These are phyloP conservation scores for Amphipyra berbera DNA, from an alignment of 2,888 invertebrate species.

Conservation along the genomic window DNA sequence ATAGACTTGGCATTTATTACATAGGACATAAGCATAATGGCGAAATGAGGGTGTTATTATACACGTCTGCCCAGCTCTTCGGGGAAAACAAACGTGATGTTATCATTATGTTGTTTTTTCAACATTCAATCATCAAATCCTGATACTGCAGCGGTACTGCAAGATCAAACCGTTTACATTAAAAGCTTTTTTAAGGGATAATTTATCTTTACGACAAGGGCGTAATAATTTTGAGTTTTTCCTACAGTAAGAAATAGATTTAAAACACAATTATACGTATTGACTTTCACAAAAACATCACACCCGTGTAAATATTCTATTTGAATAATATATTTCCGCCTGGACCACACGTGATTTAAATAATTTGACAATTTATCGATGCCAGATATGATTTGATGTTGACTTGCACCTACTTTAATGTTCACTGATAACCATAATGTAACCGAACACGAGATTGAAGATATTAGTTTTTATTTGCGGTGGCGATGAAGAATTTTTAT, in stretches of 20 bases:
- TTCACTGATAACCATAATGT: constrained; percentile 64
- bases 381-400: constrained; percentile 74
- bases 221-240: neutral
- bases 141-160: too few relatives aligned
- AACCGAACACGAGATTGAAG: constrained; percentile 67
- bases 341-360: constrained; percentile 77
- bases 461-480: constrained; percentile 71
- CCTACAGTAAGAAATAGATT: constrained; percentile 28
- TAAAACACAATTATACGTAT: constrained; percentile 54
- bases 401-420: constrained; percentile 67
- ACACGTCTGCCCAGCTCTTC: too few relatives aligned
- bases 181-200: too few relatives aligned
- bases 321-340: constrained; percentile 57
- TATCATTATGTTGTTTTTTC: too few relatives aligned
- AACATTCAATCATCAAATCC: too few relatives aligned
- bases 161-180: too few relatives aligned
- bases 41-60: too few relatives aligned
- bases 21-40: too few relatives aligned
- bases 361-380: constrained; percentile 80
- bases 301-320: constrained; percentile 55
- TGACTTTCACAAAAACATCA: constrained; percentile 56
- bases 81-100: too few relatives aligned
- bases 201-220: too few relatives aligned
- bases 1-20: too few relatives aligned
- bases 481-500: constrained; percentile 71